phyloP scores from a whole-genome alignment of 2,113 vertebrate species.

The Corythornis vintsioides region DNA sequence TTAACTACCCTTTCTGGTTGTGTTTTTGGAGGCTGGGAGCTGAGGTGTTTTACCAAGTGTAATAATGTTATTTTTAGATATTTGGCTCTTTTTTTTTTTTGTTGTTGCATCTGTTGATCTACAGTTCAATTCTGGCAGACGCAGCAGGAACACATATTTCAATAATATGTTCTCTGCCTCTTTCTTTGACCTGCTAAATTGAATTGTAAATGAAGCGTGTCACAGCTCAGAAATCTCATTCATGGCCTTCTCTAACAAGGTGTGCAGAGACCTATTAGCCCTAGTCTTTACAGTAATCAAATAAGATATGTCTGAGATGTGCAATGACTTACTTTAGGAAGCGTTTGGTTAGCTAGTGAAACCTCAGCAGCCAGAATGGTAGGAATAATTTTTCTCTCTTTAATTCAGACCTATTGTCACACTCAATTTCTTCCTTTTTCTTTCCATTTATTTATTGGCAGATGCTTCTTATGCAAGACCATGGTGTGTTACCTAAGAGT shows the following conservation, averaged over 20 bases:
- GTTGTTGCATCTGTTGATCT: background rate
- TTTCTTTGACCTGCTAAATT: slow-evolving; percentile 50
- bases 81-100: background rate
- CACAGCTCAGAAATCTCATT: slow-evolving; percentile 29
- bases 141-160: slow-evolving; percentile 1
- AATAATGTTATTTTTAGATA: background rate
- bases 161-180: slow-evolving; percentile 9
- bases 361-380: background rate
- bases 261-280: background rate
- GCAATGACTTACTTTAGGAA: background rate
- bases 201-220: slow-evolving; percentile 39
- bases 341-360: background rate
- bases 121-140: background rate
- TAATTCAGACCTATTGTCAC: background rate
- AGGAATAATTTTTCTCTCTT: background rate
- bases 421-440: background rate
- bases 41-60: background rate
- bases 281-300: background rate
- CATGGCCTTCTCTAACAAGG: slow-evolving; percentile 21
- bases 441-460: background rate
- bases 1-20: background rate
- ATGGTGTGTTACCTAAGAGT: rapidly evolving
- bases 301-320: background rate
- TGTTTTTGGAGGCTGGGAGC: background rate
- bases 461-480: background rate